phyloP scores from a whole-genome alignment of 1,140 invertebrate genomes.

The Pseudomyrmex gracilis region DNA sequence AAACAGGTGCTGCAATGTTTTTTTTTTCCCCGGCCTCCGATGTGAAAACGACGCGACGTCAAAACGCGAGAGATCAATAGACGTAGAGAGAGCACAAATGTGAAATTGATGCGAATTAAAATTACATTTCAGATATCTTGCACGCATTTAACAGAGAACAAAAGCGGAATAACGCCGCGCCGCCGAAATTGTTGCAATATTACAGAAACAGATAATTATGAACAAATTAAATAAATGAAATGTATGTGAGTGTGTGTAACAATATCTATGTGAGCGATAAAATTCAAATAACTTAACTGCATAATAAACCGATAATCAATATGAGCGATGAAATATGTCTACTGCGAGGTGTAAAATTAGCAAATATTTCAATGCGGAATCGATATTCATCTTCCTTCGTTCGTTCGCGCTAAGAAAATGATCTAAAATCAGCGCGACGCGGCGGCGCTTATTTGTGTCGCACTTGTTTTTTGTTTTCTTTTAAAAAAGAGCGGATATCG shows the following conservation, averaged over 20 bases:
- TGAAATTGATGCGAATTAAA: conserved; percentile 59
- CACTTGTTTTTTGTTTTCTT: neutral
- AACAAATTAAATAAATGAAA: conserved; percentile 60
- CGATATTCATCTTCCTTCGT: neutral
- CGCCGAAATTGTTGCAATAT: conserved; percentile 48
- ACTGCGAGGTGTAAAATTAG: conserved; percentile 20
- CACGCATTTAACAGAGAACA: conserved; percentile 52
- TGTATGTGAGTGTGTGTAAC: neutral
- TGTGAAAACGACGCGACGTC: neutral
- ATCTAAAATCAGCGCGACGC: neutral
- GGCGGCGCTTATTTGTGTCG: neutral
- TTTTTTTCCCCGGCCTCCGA: conserved; percentile 4
- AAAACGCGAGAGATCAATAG: conserved; percentile 20
- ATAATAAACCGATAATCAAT: conserved; percentile 46
- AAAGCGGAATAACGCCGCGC: conserved; percentile 31
- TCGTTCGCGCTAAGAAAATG: neutral
- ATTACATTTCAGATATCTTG: conserved; percentile 57
- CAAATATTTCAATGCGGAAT: conserved; percentile 32
- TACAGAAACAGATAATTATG: conserved; percentile 57
- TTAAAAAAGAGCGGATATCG: neutral
- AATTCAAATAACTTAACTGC: conserved; percentile 53
- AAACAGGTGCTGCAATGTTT: neutral
- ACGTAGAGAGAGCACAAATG: conserved; percentile 16
- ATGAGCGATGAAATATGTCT: neutral
- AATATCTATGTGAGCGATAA: conserved; percentile 43